Conservation (phyloP, 1,140 invertebrate genomes). For the Saccostrea echinata region DNA sequence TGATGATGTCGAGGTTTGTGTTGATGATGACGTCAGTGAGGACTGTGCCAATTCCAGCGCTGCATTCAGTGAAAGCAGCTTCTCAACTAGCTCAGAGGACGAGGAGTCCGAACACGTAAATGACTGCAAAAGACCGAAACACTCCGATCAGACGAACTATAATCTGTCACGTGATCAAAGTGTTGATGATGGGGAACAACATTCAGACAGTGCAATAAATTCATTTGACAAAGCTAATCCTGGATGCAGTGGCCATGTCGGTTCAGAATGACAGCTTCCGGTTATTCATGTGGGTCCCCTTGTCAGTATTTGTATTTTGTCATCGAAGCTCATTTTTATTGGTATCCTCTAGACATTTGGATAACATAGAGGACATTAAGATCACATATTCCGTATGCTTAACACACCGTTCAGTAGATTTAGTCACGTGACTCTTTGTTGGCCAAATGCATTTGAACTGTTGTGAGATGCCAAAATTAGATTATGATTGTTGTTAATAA, state of each 20-base stretch:
- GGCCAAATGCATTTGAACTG: constrained; percentile 15
- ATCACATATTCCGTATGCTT: not conserved
- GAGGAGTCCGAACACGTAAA: constrained; percentile 2
- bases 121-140: not conserved
- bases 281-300: constrained; percentile 18
- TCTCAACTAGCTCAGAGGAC: constrained; percentile 17
- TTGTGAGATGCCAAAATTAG: constrained; percentile 37
- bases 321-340: constrained; percentile 20
- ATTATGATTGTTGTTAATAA: constrained; percentile 40
- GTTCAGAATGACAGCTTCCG: constrained; percentile 4
- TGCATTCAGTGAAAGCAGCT: constrained; percentile 27
- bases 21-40: constrained; percentile 34
- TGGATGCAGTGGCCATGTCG: not conserved
- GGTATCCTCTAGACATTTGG: not conserved
- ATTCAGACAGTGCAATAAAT: constrained; percentile 32
- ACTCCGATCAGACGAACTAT: not conserved
- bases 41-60: constrained; percentile 21
- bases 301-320: constrained; percentile 17
- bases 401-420: constrained; percentile 28
- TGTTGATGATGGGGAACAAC: not conserved
- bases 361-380: not conserved
- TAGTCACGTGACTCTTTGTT: not conserved
- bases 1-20: constrained; percentile 31
- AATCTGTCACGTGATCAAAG: constrained; percentile 18
- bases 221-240: not conserved